Base-by-base conservation (phyloP, 2,797 vertebrate species). In the Sebastes taczanowskii region DNA sequence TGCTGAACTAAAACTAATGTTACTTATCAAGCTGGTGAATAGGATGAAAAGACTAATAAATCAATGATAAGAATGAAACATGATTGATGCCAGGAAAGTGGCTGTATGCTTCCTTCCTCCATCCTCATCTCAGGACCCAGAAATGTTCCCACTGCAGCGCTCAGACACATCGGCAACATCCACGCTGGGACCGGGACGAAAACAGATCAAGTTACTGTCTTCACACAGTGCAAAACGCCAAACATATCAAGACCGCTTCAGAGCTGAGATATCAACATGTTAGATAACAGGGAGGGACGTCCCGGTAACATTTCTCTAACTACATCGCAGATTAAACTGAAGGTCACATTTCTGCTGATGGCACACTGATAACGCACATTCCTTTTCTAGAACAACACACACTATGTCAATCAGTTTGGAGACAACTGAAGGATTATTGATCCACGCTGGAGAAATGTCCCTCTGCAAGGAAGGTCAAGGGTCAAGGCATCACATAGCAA, bases 121-220 rank as follows among this genome's bases (percentile, higher is more conserved):
- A 64, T 35, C 18, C 20, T 76, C 7, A 25, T 66, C 22, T 60
- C 53, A 23, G 63, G 18, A 52, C 69, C 11, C 18, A 55, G 23
- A 67, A 20, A 60, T 5, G 0, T 13, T 68, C 42, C 30, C 32
- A n/a, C n/a, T 46, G 29, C 42, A 18, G 42, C 0, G 42, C 6
- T 18, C 70, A 81, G 25, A 74, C n/a, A 58, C 42, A 53, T 20
- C 69, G 64, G 65, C 69, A 30, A 42, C 64, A 52, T 79, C 56
- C 38, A 42, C 38, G 35, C 71, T 70, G 58, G 7, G 68, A 35
- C 53, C 4, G 64, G 16, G 71, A 86, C 62, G 63, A 84, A 78
- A 62, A 78, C 79, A 80, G 72, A 84, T 82, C 53, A 2, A 46
- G 75, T 80, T 81, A 58, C 74, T 13, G 65, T 64, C 34, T 4